Base-by-base conservation (phyloP, 2,113 vertebrate species). In the Myocastor coypus region DNA sequence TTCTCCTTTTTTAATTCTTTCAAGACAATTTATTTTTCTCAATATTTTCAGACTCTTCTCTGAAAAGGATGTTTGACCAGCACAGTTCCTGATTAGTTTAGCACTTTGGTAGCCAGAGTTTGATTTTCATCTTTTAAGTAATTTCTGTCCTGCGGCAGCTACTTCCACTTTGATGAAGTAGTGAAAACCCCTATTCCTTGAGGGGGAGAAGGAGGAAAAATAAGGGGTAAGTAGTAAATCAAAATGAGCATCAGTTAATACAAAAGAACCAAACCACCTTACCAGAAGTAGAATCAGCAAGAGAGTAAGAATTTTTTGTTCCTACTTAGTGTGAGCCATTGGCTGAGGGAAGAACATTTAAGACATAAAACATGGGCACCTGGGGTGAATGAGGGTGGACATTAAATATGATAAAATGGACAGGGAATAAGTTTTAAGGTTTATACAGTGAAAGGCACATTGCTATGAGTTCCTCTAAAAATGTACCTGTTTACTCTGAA, bases 41-140 rank as follows among this genome's bases (percentile, higher is more conserved):
- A 1, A 4, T 71, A 71, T 22, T 32, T 88, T 64, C 26, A 91
- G 37, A 42, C 42, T 37, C 42, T 75, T 73, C 57, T 86, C 59
- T 78, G 55, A 19, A 57, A 57, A 57, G n/a, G 16, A 55, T 40
- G 34, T 66, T 63, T 66, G n/a, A 50, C 57, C 42, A 57, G 5
- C n/a, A 52, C 61, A 50, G 12, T 52, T 92, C 80, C 81, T 64
- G 20, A n/a, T 77, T 69, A 61, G 1, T 52, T 66, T 83, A 71
- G 52, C n/a, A 50, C 78, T 96, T 92, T 69, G 30, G 68, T 69
- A 90, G 69, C 16, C 46, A 92, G 78, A 71, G 46, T 17, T 42
- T 11, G 8, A 66, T 73, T 84, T 90, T 26, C 2, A 63, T 7
- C 71, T 42, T 90, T n/a, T 57, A 78, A 80, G 68, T 9, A 66